Evolutionary conservation across 2,113 vertebrate genomes (phyloP).

Genomic region (Melozone crissalis): DNA sequence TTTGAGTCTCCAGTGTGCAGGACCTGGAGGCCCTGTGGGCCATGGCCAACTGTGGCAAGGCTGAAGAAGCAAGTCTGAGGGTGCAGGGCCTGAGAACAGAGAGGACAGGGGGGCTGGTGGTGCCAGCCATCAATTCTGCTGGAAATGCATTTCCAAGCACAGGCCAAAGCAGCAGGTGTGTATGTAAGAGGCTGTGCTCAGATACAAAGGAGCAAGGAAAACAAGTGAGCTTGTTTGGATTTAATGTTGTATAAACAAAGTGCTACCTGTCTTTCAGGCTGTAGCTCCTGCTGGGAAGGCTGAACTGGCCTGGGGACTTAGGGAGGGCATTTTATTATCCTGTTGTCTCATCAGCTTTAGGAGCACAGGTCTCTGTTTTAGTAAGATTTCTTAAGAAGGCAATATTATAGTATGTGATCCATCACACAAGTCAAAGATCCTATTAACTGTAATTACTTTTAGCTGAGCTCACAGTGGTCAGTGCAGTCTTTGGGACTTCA

Average conservation of each 20-base stretch:
- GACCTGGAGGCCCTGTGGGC: background rate
- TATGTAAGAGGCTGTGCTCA: background rate
- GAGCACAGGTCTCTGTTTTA: constrained; percentile 6
- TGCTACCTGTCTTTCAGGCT: background rate
- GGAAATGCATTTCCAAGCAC: background rate
- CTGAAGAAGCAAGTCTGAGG: background rate
- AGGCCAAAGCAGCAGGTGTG: background rate
- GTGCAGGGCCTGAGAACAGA: background rate
- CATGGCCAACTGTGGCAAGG: background rate
- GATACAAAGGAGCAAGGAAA: background rate
- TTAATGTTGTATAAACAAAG: background rate
- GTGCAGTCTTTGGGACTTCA: background rate
- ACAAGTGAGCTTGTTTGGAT: background rate
- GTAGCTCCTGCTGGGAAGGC: background rate
- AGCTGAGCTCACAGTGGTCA: constrained; percentile 6
- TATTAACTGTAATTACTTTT: constrained; percentile 61
- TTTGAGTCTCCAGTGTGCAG: background rate
- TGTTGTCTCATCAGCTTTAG: background rate
- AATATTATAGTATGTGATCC: background rate
- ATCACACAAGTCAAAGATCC: constrained; percentile 36
- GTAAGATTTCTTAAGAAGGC: constrained; percentile 36
- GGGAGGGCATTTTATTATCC: background rate
- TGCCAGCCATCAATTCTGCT: background rate
- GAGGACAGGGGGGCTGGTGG: background rate
- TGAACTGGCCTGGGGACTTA: background rate